Base-by-base conservation (phyloP, 2,888 invertebrate species). In the Tipula helvola region DNA sequence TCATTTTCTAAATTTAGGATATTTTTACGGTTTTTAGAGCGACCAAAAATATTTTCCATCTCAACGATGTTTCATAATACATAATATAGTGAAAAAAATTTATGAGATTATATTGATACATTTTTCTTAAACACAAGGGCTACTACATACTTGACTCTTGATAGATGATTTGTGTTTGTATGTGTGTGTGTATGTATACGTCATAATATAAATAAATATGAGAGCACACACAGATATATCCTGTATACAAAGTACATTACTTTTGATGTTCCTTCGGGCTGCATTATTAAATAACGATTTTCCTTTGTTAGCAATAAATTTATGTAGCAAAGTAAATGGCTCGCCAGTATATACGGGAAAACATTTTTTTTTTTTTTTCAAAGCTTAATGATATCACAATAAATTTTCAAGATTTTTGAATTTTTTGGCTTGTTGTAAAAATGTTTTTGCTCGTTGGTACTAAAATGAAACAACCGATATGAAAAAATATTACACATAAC, bases 261-360 rank as follows among this genome's bases (percentile, higher is more conserved):
- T 71, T 52, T 71, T 71, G 71, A 71, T 71, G 71, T 28, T 71
- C 71, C 71, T 71, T 71, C 28, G 28, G 71, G 71, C 71, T 71
- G 71, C 71, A 71, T 71, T 71, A 71, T 71, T 71, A 71, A 71
- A 71, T 71, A 71, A 71, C 71, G 71, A 71, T 71, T 71, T 71
- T 71, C 71, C 71, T 71, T 71, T 71, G 71, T 71, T 71, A 71
- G 28, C 71, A 71, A 71, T 71, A 28, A 28, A 71, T 71, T 5
- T 71, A 71, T 71, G 71, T 71, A 28, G 16, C 52, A 52, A 52
- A 5, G 52, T 16, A 52, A 5, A 47, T 47, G 12, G 71, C 71
- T 71, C 28, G n/a, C 71, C 71, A 28, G 52, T 52, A 52, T 16
- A 12, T 71, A 28, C 28, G 71, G 71, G 10, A 71, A 71, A 28